Conservation (phyloP, 2,113 vertebrate species). For the Clarias batrachus region DNA sequence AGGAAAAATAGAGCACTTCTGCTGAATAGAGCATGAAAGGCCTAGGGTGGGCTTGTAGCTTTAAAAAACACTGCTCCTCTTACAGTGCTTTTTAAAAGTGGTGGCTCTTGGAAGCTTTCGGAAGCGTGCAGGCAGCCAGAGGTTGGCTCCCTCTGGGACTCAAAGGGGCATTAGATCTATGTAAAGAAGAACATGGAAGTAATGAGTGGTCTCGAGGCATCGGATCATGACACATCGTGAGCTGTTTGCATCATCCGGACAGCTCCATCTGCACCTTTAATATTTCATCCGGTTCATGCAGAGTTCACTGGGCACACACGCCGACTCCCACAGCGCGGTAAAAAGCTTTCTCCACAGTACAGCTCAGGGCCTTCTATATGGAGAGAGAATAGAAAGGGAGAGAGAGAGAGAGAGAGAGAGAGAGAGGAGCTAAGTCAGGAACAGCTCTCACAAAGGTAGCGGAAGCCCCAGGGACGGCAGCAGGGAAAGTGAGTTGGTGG, state of each 20-base stretch:
- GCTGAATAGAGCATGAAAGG: slow-evolving; percentile 29
- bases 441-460: slow-evolving; percentile 76
- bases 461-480: slow-evolving; percentile 78
- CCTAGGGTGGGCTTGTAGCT: slow-evolving; percentile 18
- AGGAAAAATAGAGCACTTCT: slow-evolving; percentile 46
- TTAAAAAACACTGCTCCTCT: slow-evolving; percentile 12
- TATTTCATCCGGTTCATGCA: slow-evolving; percentile 98
- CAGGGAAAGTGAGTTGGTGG: slow-evolving; percentile 72
- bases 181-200: slow-evolving; percentile 87
- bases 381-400: slow-evolving; percentile 51
- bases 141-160: slow-evolving; percentile 76
- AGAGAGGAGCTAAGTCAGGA: slow-evolving; percentile 74
- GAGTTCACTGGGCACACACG: slow-evolving; percentile 84
- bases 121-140: slow-evolving; percentile 66
- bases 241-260: slow-evolving; percentile 95
- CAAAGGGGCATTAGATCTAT: slow-evolving; percentile 90
- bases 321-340: slow-evolving; percentile 59
- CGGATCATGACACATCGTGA: slow-evolving; percentile 96
- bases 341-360: slow-evolving; percentile 86
- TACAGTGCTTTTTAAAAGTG: slow-evolving; percentile 23
- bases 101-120: slow-evolving; percentile 64
- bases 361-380: slow-evolving; percentile 81
- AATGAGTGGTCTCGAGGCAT: slow-evolving; percentile 90
- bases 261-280: slow-evolving; percentile 99
- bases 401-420: slow-evolving; percentile 60